Conservation (phyloP, 2,113 vertebrate species). For the Natator depressus region DNA sequence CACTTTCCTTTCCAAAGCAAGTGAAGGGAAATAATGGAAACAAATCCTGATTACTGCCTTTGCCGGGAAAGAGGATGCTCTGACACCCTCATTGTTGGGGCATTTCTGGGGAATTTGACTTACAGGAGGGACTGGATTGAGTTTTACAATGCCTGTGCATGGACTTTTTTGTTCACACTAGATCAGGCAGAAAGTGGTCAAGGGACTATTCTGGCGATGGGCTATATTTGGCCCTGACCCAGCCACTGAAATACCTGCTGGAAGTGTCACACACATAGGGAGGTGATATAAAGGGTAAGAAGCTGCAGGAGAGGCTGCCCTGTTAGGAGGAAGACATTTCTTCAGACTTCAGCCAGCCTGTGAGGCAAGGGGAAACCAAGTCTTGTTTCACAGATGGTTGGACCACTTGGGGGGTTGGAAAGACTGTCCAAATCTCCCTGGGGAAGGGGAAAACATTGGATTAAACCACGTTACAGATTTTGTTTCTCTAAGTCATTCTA, state of each 20-base stretch:
- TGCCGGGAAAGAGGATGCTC: background rate
- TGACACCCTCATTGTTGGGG: background rate
- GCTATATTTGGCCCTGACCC: background rate
- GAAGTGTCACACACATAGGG: background rate
- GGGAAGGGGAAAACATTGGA: background rate
- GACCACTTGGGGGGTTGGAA: background rate
- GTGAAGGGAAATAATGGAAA: background rate
- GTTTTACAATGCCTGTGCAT: background rate
- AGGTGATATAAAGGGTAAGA: background rate
- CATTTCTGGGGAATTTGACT: background rate
- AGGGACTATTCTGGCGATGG: background rate
- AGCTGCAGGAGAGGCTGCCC: background rate
- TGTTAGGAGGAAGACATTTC: background rate
- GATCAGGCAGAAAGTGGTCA: slow-evolving; percentile 13
- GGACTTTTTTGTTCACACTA: background rate
- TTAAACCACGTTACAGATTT: background rate
- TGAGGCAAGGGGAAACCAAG: background rate
- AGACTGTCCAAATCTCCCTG: background rate
- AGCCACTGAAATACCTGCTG: background rate
- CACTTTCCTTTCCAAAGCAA: background rate
- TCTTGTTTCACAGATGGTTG: background rate
- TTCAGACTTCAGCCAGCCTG: background rate
- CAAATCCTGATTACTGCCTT: background rate
- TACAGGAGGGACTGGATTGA: background rate
- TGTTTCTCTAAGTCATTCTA: background rate